These are phyloP conservation scores for Scrobipalpa costella DNA, from an alignment of 2,888 invertebrate species.

Conservation along the genomic window DNA sequence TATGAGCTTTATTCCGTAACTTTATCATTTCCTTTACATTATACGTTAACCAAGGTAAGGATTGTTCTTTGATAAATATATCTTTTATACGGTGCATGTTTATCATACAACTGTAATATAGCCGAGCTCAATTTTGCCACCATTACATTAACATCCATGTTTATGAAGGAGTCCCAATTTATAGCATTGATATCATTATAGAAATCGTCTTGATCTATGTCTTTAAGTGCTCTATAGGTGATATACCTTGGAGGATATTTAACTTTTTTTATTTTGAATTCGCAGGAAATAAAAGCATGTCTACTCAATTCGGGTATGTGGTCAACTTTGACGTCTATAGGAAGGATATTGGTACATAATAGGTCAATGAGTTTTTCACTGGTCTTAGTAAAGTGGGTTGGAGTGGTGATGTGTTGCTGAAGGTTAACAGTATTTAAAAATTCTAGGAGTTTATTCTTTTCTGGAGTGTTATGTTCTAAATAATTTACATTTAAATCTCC, in stretches of 20 bases:
- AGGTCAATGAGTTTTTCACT: not conserved
- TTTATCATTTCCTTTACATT: not conserved
- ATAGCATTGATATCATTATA: not conserved
- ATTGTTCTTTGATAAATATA: not conserved
- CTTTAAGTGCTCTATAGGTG: not conserved
- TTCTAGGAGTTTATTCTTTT: not conserved
- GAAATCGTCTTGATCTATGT: not conserved
- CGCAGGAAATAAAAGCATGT: slow-evolving; percentile 1
- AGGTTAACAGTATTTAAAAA: not conserved
- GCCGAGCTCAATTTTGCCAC: not conserved
- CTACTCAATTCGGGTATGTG: not conserved
- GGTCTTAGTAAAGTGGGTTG: slow-evolving; percentile 10
- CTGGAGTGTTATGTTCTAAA: not conserved
- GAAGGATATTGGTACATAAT: not conserved
- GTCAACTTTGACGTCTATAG: not conserved
- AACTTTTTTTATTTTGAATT: not conserved
- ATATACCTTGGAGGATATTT: not conserved
- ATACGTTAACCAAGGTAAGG: not conserved
- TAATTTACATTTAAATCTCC: slow-evolving; percentile 11
- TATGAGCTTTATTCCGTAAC: not conserved
- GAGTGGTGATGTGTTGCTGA: not conserved
- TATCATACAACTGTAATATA: not conserved
- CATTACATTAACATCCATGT: not conserved
- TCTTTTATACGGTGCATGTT: not conserved
- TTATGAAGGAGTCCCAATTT: not conserved